Conservation (phyloP, 2,888 invertebrate genomes). For the Athetis lepigone region DNA sequence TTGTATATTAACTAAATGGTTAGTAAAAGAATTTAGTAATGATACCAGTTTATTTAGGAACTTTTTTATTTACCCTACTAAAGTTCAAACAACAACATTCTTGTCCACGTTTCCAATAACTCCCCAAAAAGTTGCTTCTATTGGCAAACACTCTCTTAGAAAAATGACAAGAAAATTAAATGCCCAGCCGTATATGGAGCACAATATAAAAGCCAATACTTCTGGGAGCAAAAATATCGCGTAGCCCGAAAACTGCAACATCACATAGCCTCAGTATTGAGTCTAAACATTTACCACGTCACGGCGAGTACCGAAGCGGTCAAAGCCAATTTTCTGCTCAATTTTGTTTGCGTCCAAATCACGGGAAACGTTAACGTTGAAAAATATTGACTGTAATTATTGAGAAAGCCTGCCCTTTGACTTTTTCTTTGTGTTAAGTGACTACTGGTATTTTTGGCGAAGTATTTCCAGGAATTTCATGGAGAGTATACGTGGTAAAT, state of each 20-base stretch:
- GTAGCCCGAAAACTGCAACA: conserved; percentile 25
- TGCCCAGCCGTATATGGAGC: background rate
- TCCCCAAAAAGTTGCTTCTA: background rate
- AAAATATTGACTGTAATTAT: conserved; percentile 54
- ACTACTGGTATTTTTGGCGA: no score
- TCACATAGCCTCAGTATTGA: conserved; percentile 18
- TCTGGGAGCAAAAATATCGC: conserved; percentile 9
- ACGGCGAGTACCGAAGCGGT: conserved; percentile 18
- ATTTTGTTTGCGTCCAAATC: conserved; percentile 42
- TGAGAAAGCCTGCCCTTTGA: conserved; percentile 30
- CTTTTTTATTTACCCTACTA: no score
- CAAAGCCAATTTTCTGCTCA: conserved; percentile 42
- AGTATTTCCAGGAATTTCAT: no score
- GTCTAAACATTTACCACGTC: conserved; percentile 22
- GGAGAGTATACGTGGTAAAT: no score
- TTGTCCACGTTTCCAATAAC: no score
- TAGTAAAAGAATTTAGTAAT: no score
- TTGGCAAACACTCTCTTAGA: background rate
- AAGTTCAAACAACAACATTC: no score
- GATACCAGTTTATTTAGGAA: no score
- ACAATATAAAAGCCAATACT: background rate
- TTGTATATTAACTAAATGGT: no score
- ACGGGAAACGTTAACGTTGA: conserved; percentile 39
- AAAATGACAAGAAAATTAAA: background rate
- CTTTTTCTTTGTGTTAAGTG: conserved; percentile 2